Evolutionary conservation across 2,888 invertebrate genomes (phyloP).

Genomic region (Plemyria rubiginata): DNA sequence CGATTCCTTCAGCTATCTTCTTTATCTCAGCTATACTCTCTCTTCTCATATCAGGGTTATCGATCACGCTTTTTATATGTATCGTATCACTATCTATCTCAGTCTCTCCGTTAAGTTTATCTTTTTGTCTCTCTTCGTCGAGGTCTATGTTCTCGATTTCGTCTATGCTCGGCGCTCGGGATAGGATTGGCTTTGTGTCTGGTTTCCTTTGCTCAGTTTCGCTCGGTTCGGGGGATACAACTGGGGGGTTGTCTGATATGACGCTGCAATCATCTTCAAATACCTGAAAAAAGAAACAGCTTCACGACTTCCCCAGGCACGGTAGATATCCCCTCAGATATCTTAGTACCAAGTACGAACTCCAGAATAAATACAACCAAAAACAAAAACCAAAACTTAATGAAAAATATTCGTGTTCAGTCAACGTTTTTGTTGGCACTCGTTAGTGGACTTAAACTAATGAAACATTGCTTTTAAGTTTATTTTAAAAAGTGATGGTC

Average conservation of each 20-base stretch:
- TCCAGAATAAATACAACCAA: no score
- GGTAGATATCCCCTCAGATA: no score
- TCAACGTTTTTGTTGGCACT: not conserved
- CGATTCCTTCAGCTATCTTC: conserved; percentile 77
- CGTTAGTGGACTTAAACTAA: not conserved
- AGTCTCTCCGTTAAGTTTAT: conserved; percentile 81
- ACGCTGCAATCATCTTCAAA: conserved; percentile 85
- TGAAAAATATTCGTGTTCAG: no score
- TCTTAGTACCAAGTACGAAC: no score
- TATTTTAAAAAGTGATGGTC: no score
- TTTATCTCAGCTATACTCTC: conserved; percentile 81
- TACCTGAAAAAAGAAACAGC: conserved; percentile 64
- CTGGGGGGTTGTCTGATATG: conserved; percentile 82
- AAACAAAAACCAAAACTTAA: no score
- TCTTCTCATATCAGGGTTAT: conserved; percentile 77
- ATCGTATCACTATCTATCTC: conserved; percentile 81
- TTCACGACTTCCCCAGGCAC: no score
- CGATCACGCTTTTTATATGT: conserved; percentile 73
- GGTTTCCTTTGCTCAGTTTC: conserved; percentile 72
- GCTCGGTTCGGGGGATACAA: conserved; percentile 80
- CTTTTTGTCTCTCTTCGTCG: conserved; percentile 70
- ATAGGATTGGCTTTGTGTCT: conserved; percentile 68
- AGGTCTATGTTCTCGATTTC: conserved; percentile 77
- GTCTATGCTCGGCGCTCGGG: conserved; percentile 80
- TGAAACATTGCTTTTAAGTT: no score